These are phyloP conservation scores for Bacillus rossius DNA, from an alignment of 1,140 invertebrate species.

Conservation along the genomic window DNA sequence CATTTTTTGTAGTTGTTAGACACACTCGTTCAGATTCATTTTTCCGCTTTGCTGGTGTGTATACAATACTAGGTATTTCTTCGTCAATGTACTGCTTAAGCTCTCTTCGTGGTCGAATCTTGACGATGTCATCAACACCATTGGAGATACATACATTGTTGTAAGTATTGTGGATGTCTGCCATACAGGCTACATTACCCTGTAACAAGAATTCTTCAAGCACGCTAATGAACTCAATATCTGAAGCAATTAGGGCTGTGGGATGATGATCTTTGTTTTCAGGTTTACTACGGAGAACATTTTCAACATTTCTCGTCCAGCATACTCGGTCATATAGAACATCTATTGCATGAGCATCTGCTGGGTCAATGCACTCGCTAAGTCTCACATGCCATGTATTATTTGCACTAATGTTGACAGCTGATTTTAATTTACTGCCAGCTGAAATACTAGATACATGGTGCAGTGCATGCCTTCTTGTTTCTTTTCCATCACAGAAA, in stretches of 20 bases:
- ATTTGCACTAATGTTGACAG: conserved; percentile 2
- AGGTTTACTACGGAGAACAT: conserved; percentile 4
- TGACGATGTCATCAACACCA: not conserved
- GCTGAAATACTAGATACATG: conserved; percentile 5
- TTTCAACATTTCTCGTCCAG: conserved; percentile 5
- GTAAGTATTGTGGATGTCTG: conserved; percentile 7
- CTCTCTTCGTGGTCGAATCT: conserved; percentile 1
- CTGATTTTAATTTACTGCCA: conserved; percentile 1
- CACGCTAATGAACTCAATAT: conserved; percentile 4
- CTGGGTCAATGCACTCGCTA: conserved; percentile 1
- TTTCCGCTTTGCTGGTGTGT: not conserved
- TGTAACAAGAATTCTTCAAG: not conserved
- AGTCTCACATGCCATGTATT: conserved; percentile 4
- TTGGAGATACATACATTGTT: conserved; percentile 1
- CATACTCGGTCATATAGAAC: conserved; percentile 2
- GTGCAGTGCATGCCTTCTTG: not conserved
- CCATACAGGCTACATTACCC: conserved; percentile 4
- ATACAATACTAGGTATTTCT: conserved; percentile 10
- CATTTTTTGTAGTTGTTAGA: conserved; percentile 4
- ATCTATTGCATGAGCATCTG: not conserved
- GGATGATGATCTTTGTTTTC: not conserved
- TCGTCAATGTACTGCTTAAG: conserved; percentile 1
- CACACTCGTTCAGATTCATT: conserved; percentile 10
- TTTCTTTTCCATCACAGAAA: conserved; percentile 8
- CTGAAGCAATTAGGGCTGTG: not conserved